phyloP scores from a whole-genome alignment of 2,113 vertebrate species.

The Orientallactaga bullata region DNA sequence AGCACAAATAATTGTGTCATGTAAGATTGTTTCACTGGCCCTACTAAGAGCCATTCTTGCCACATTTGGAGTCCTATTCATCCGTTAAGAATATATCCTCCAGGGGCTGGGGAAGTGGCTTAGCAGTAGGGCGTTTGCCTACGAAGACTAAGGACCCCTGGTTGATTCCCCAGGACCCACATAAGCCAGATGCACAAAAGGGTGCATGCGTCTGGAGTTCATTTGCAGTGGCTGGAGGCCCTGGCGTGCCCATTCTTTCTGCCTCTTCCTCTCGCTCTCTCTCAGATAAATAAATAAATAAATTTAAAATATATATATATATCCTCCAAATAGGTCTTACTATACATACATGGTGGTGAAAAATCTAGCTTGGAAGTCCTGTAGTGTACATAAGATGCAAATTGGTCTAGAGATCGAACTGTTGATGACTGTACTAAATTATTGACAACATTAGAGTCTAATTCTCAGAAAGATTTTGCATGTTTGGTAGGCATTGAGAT shows the following conservation, averaged over 20 bases:
- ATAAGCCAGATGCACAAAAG: no score
- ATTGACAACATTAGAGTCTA: background rate
- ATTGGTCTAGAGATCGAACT: conserved; percentile 7
- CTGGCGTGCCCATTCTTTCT: no score
- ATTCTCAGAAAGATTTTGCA: conserved; percentile 40
- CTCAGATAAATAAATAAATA: no score
- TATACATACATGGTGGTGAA: background rate
- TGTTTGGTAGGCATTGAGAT: conserved; percentile 14
- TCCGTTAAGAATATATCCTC: background rate
- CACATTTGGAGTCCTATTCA: background rate
- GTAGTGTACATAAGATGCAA: background rate
- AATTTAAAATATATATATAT: background rate
- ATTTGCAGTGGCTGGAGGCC: no score
- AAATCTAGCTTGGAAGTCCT: conserved; percentile 55
- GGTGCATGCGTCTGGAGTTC: no score
- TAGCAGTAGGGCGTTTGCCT: no score
- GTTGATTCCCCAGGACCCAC: no score
- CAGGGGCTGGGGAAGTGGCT: no score
- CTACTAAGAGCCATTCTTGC: background rate
- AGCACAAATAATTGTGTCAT: background rate
- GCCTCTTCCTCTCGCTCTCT: no score
- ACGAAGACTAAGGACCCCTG: no score
- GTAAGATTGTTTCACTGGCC: background rate
- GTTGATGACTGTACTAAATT: background rate
- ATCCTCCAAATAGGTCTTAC: background rate